These are phyloP conservation scores for Flabesymbios commensalis DNA, from an alignment of 2,888 invertebrate genomes.

Conservation along the genomic window DNA sequence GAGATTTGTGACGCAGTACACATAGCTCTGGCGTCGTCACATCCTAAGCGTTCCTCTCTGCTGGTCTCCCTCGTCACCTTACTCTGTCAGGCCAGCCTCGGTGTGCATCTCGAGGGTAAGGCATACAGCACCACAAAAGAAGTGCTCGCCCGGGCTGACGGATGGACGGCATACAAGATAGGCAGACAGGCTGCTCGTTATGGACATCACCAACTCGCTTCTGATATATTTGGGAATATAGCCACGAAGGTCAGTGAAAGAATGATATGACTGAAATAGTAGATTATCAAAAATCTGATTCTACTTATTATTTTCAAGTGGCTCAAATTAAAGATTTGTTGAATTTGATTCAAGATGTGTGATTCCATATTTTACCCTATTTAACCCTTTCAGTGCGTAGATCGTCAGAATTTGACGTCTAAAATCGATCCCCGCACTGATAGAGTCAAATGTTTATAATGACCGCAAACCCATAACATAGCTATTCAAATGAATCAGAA, in stretches of 20 bases:
- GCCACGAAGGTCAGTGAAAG: slow-evolving; percentile 62
- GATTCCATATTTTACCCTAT: background rate
- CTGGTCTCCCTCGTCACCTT: slow-evolving; percentile 79
- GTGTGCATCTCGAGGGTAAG: slow-evolving; percentile 1
- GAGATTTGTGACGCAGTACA: slow-evolving; percentile 53
- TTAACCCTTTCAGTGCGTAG: too few species aligned
- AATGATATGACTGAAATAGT: too few species aligned
- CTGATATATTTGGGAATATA: slow-evolving; percentile 69
- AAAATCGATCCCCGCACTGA: too few species aligned
- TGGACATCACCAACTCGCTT: slow-evolving; percentile 77
- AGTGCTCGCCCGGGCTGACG: slow-evolving; percentile 67
- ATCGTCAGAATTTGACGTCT: too few species aligned
- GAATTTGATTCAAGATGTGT: background rate
- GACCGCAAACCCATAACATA: too few species aligned
- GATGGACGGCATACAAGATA: slow-evolving; percentile 75
- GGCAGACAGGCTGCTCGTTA: slow-evolving; percentile 82
- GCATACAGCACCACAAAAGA: background rate
- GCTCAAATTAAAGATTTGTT: background rate
- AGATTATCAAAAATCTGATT: background rate
- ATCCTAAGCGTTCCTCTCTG: too few species aligned
- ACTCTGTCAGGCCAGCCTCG: slow-evolving; percentile 71
- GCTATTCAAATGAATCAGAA: too few species aligned
- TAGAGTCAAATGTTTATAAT: too few species aligned
- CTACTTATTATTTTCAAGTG: background rate
- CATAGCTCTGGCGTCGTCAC: background rate